Conservation (phyloP, 1,140 invertebrate genomes). For the Phymastichus coffea region DNA sequence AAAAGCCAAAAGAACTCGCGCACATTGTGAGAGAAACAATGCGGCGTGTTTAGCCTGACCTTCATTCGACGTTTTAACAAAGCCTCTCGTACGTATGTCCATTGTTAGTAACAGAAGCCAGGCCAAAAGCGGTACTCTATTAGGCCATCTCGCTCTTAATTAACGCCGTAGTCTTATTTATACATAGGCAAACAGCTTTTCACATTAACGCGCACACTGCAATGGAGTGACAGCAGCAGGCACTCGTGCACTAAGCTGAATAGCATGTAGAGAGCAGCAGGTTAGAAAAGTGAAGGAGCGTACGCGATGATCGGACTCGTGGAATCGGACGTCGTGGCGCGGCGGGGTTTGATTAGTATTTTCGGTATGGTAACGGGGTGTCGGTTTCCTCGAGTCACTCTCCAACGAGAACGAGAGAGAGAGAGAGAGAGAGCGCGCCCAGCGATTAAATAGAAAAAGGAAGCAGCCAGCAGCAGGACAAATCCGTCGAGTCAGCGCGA, state of each 20-base stretch:
- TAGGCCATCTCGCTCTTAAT: slow-evolving; percentile 6
- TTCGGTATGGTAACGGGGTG: slow-evolving; percentile 11
- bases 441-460: too few relatives aligned
- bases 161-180: neutral
- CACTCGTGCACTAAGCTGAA: too few relatives aligned
- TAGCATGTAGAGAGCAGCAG: too few relatives aligned
- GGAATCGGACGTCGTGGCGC: too few relatives aligned
- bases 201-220: neutral
- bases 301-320: too few relatives aligned
- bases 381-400: slow-evolving; percentile 13
- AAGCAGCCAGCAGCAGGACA: too few relatives aligned
- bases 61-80: slow-evolving; percentile 22
- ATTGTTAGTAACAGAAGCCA: too few relatives aligned
- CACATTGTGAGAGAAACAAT: slow-evolving; percentile 8
- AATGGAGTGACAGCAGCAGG: too few relatives aligned
- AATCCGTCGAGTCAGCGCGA: slow-evolving; percentile 14
- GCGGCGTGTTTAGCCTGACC: slow-evolving; percentile 5
- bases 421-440: neutral
- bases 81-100: too few relatives aligned
- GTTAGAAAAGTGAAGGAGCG: neutral
- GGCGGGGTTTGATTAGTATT: slow-evolving; percentile 20
- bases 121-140: too few relatives aligned
- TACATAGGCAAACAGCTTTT: too few relatives aligned
- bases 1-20: neutral
- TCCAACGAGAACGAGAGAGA: slow-evolving; percentile 10